Evolutionary conservation across 2,888 invertebrate genomes (phyloP).

Genomic region (Scaptomyza parva): DNA sequence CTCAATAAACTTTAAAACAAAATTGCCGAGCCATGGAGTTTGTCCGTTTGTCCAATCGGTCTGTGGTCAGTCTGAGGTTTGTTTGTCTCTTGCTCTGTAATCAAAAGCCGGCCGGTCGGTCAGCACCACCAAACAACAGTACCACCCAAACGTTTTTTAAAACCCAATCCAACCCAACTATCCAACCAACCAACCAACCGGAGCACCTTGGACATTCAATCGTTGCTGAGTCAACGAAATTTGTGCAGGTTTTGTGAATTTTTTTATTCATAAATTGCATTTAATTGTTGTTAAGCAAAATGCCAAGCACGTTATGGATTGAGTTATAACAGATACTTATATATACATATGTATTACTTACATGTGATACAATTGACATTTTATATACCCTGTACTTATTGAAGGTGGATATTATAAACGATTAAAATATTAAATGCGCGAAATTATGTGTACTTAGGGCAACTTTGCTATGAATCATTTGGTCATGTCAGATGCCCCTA

Average conservation of each 20-base stretch:
- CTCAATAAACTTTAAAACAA: conserved; percentile 76
- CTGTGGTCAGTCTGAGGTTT: conserved; percentile 43
- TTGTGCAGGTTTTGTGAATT: conserved; percentile 46
- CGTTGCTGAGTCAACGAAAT: conserved; percentile 73
- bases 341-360: conserved; percentile 36
- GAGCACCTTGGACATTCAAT: conserved; percentile 63
- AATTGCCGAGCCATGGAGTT: conserved; percentile 70
- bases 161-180: conserved; percentile 32
- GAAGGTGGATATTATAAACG: background rate
- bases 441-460: background rate
- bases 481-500: conserved; percentile 56
- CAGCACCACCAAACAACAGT: conserved; percentile 27
- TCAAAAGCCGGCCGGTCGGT: conserved; percentile 77
- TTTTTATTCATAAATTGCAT: conserved; percentile 64
- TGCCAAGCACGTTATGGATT: conserved; percentile 63
- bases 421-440: background rate
- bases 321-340: conserved; percentile 28
- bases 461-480: too few species aligned
- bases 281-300: conserved; percentile 79
- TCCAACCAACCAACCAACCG: conserved; percentile 49
- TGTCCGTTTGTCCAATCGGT: conserved; percentile 63
- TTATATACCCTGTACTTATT: conserved; percentile 37
- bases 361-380: conserved; percentile 61
- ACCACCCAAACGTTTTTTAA: background rate
- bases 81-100: conserved; percentile 52